These are phyloP conservation scores for Dioctria linearis DNA, from an alignment of 2,888 invertebrate genomes.

Conservation along the genomic window DNA sequence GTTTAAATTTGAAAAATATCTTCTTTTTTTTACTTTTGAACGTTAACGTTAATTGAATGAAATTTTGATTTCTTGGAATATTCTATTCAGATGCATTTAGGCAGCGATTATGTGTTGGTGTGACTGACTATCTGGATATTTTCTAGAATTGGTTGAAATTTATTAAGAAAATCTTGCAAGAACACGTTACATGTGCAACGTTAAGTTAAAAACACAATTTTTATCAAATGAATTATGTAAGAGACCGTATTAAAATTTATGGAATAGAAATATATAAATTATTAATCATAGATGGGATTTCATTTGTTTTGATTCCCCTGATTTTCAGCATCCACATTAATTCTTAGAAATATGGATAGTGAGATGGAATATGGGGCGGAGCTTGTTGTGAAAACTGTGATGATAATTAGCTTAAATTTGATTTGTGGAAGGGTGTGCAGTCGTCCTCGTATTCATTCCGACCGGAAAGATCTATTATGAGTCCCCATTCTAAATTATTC, in stretches of 20 bases:
- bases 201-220: constrained; percentile 17
- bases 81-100: constrained; percentile 34
- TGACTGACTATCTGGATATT: too few relatives aligned
- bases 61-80: background rate
- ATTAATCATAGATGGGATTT: constrained; percentile 16
- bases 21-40: background rate
- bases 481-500: too few relatives aligned
- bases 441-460: too few relatives aligned
- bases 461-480: too few relatives aligned
- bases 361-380: too few relatives aligned
- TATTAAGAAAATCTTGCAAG: background rate
- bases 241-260: constrained; percentile 42
- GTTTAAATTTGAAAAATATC: background rate
- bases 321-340: background rate
- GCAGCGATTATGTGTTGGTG: background rate
- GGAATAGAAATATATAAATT: constrained; percentile 45
- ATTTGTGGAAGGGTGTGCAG: too few relatives aligned
- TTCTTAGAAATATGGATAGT: too few relatives aligned
- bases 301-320: background rate
- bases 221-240: constrained; percentile 45
- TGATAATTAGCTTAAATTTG: too few relatives aligned
- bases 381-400: too few relatives aligned
- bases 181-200: constrained; percentile 22
- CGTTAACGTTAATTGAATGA: background rate
- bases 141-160: background rate